Conservation (phyloP, 2,888 invertebrate species). For the Tricholauxania praeusta region DNA sequence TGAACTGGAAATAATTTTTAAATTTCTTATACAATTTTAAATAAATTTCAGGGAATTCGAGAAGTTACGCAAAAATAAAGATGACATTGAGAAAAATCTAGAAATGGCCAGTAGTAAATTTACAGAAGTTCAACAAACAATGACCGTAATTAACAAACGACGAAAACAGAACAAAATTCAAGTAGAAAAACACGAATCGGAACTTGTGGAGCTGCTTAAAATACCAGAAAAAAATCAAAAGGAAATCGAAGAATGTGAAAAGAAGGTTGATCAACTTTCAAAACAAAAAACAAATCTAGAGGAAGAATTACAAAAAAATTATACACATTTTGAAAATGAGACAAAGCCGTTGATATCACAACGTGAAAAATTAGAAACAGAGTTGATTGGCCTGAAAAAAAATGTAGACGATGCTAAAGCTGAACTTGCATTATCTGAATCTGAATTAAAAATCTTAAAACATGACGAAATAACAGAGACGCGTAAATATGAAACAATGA, state of each 20-base stretch:
- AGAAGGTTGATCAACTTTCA: slow-evolving; percentile 70
- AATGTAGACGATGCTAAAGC: slow-evolving; percentile 79
- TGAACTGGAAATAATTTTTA: not conserved
- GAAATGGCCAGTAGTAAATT: slow-evolving; percentile 76
- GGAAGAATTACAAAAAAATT: slow-evolving; percentile 74
- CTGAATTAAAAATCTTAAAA: slow-evolving; percentile 82
- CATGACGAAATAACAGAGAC: slow-evolving; percentile 63
- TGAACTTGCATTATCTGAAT: slow-evolving; percentile 72
- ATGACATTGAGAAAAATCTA: slow-evolving; percentile 73
- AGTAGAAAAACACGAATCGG: slow-evolving; percentile 75
- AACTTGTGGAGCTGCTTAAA: slow-evolving; percentile 75
- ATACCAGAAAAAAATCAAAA: slow-evolving; percentile 81
- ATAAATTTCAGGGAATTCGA: slow-evolving; percentile 71
- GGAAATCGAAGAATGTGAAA: slow-evolving; percentile 77
- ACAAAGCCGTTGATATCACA: slow-evolving; percentile 71
- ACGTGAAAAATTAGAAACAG: slow-evolving; percentile 72
- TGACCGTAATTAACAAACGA: slow-evolving; percentile 77
- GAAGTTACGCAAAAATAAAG: slow-evolving; percentile 71
- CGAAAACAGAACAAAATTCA: slow-evolving; percentile 80
- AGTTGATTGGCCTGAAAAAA: slow-evolving; percentile 77
- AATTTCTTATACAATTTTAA: slow-evolving; percentile 5
- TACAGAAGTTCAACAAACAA: slow-evolving; percentile 75
- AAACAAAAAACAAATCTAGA: slow-evolving; percentile 72
- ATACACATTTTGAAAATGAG: slow-evolving; percentile 70
- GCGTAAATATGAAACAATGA: slow-evolving; percentile 62